A percentile compares a stretch with the other conserved stretches of the same genome.
These are phyloP conservation scores for Saturnia pavonia DNA, from an alignment of 2,888 invertebrate species.

Conservation along the genomic window DNA sequence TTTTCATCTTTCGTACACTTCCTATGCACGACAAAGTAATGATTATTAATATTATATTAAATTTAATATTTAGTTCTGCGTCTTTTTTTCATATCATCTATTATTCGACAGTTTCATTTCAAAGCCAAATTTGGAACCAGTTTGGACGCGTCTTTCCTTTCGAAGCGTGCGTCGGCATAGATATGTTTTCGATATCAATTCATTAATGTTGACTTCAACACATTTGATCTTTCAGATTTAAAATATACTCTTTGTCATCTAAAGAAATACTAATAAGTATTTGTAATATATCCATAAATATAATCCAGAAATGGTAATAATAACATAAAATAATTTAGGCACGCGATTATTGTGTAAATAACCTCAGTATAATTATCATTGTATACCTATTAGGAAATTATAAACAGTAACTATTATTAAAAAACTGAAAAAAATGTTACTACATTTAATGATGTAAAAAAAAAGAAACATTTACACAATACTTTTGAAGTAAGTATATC, in stretches of 20 bases:
- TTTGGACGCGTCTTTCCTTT: conserved; percentile 10
- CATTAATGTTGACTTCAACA: conserved; percentile 40
- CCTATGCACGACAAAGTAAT: not conserved
- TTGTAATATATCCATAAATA: not conserved
- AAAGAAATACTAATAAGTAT: not conserved
- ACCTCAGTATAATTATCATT: not conserved
- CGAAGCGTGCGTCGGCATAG: conserved; percentile 23
- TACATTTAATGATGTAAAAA: not conserved
- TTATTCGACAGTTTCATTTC: not conserved
- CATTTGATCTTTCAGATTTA: conserved; percentile 29
- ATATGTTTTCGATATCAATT: conserved; percentile 40
- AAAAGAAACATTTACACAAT: not conserved
- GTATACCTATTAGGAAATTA: not conserved
- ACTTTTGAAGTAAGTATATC: not conserved
- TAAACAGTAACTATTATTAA: not conserved
- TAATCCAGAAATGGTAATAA: not conserved
- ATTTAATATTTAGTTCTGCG: not conserved
- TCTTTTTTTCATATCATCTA: not conserved
- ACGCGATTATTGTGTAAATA: not conserved
- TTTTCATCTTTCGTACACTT: not conserved
- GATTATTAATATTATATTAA: no score
- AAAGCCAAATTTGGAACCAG: not conserved
- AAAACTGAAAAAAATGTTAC: not conserved
- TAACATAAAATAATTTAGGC: not conserved
- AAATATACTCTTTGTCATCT: not conserved